Base-by-base conservation (phyloP, 2,888 invertebrate genomes). In the Athalia circularis region DNA sequence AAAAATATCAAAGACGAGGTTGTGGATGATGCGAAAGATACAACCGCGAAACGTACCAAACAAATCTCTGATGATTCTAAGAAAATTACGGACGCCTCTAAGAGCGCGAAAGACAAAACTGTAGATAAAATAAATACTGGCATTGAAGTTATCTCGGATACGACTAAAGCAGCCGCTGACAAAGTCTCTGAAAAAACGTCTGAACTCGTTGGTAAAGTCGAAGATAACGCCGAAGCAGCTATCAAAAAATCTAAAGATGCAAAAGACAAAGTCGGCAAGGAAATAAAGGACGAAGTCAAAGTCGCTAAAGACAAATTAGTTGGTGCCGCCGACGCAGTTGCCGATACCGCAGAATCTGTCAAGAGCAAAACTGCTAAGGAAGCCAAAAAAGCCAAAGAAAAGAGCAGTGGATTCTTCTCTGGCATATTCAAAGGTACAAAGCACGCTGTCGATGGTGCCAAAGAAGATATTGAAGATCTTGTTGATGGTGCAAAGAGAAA, bases 381-480 rank as follows among this genome's bases (percentile, higher is more conserved):
- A 45, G 75, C 80, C 0, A 83, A 85, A 9, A 80, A 83, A 54
- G 80, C 65, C 0, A 83, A 86, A 54, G 84, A 85, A 0, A 83
- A 83, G 48, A 64, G 74, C 4, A 78, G 74, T 13, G 82, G 82
- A 7, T 83, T 81, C 29, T 80, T 81, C 8, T 85, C 86, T 5
- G 83, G 81, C 76, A 81, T 88, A 54, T 87, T 88, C 57, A 87
- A 86, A 79, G 83, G 85, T 62, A 81, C 84, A 0, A 88, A 86
- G 72, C 85, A 84, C 9, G 77, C 81, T 1, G 77, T 76, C 0
- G 84, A 83, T 0, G 83, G 84, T 9, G 78, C 84, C 11, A 83
- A 86, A 77, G 81, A 85, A 7, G 83, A 82, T 6, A 77, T 79
- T 9, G 81, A 82, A 72, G 82, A 81, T 61, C 81, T 82, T 43